phyloP scores from a whole-genome alignment of 2,888 invertebrate species.

The Himalopsyche kuldschensis region DNA sequence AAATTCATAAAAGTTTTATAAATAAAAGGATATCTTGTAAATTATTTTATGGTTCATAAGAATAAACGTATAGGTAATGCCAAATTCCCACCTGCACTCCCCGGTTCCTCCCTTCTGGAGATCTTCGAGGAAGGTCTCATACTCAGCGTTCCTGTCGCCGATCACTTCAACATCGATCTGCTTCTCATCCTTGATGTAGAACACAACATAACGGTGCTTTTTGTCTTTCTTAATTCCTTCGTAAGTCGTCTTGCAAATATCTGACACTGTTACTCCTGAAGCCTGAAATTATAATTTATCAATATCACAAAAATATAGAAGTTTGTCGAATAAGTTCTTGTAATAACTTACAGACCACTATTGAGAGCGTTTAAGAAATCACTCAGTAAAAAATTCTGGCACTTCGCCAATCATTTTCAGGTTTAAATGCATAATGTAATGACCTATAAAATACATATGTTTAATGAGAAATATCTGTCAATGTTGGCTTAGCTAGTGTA shows the following conservation, averaged over 20 bases:
- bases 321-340: too few species aligned
- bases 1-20: too few species aligned
- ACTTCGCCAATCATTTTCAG: neutral
- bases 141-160: constrained; percentile 86
- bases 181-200: constrained; percentile 93
- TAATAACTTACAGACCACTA: too few species aligned
- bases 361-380: too few species aligned
- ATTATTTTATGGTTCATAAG: too few species aligned
- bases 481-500: too few species aligned
- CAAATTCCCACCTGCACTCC: constrained; percentile 76
- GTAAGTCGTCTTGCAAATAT: constrained; percentile 92
- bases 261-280: constrained; percentile 95
- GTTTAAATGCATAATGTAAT: neutral
- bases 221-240: constrained; percentile 98
- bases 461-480: neutral
- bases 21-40: too few species aligned
- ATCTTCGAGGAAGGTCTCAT: constrained; percentile 92
- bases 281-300: constrained; percentile 60
- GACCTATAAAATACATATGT: neutral
- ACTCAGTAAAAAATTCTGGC: neutral
- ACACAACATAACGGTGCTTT: constrained; percentile 95
- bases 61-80: neutral
- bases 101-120: constrained; percentile 88
- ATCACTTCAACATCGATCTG: constrained; percentile 94
- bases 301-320: too few species aligned